phyloP scores from a whole-genome alignment of 2,113 vertebrate species.

The Cettia cetti region DNA sequence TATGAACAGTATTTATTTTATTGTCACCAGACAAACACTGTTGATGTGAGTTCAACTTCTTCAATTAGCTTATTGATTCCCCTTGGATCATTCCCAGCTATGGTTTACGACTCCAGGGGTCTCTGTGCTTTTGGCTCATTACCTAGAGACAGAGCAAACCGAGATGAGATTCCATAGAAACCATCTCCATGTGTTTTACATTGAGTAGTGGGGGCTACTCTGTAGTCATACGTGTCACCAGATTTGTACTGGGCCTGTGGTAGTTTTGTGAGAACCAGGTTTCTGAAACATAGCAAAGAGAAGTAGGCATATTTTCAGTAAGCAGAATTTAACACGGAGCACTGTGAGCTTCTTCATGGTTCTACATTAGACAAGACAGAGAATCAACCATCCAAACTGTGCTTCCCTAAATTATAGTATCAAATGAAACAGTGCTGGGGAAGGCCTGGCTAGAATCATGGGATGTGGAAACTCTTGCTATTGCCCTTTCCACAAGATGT shows the following conservation, averaged over 20 bases:
- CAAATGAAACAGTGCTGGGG: neutral
- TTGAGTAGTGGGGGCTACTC: neutral
- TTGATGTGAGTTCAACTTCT: neutral
- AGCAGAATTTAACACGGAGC: neutral
- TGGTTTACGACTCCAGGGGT: neutral
- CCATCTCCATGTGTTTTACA: neutral
- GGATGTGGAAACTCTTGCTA: neutral
- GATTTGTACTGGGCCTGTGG: neutral
- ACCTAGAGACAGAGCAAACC: neutral
- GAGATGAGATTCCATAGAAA: neutral
- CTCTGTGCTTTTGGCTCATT: neutral
- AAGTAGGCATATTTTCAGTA: neutral
- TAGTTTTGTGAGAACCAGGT: neutral
- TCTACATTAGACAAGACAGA: neutral
- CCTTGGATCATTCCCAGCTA: neutral
- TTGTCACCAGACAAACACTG: neutral
- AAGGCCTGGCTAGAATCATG: neutral
- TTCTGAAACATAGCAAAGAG: neutral
- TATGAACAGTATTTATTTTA: neutral
- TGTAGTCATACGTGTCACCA: fast-evolving
- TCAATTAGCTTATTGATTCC: neutral
- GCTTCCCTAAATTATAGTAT: neutral
- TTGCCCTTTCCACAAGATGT: neutral
- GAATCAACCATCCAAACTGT: neutral
- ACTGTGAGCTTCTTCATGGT: neutral